Evolutionary conservation across 2,113 vertebrate genomes (phyloP), one percentile per base, ranked within the genome.

Genomic region (Ctenodactylus gundi): DNA sequence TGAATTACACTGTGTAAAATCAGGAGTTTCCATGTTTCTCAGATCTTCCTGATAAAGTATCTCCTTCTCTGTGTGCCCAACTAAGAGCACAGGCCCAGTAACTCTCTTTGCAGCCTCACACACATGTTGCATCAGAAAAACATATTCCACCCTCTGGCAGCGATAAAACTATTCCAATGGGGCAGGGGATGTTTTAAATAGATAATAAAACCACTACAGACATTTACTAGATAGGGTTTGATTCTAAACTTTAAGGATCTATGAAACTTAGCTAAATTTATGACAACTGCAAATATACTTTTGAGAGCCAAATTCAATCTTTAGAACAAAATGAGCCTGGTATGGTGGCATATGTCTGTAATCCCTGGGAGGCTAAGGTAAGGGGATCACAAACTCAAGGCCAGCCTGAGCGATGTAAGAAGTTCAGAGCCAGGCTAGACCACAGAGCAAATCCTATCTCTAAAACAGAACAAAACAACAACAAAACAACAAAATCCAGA

Each of bases 121-220:
- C 8, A 41, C 13, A 62, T 10, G 2, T 18, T 44, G 51, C 51
- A 51, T 78, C 68, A 86, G 25, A 84, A 70, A 76, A 8, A 65
- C 21, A 51, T 7, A 34, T 29, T 46, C 51, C 23, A 58, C n/a
- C n/a, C 70, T 70, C 1, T 46, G 55, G 68, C 78, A 65, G 17
- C 2, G 0, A 80, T 6, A 44, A 49, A 76, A 83, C 44, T 75
- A 3, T 55, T 62, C 41, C 8, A 2, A 6, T 51, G 76, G 46
- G 21, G n/a, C 0, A 76, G n/a, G 6, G 34, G 7, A 7, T 78
- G 3, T 93, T 87, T 73, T 70, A 60, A 76, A 65, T 73, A 90
- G 39, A 92, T 25, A 89, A 81, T 80, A 88, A 88, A 92, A 75
- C 92, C 75, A 73, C 29, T 62, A 77, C 15, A 80, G 55, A 92